Base-by-base conservation (phyloP, 2,797 vertebrate species). In the Sebastolobus alascanus region DNA sequence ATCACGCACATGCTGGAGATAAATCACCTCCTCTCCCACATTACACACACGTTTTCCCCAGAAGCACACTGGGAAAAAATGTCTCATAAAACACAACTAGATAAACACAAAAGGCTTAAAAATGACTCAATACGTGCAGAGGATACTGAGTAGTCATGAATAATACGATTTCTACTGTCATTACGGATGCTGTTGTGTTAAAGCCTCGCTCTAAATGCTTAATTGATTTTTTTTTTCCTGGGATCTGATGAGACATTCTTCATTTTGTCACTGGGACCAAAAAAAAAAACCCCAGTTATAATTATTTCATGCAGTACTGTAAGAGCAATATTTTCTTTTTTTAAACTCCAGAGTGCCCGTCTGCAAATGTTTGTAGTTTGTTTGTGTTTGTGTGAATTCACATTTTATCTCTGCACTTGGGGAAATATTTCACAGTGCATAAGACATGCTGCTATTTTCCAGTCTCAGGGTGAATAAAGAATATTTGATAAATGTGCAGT, bases 1-100 rank as follows among this genome's bases (percentile, higher is more conserved):
- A 89, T 80, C 78, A 83, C 75, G 63, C 79, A 69, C 33, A 70
- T 72, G 75, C 85, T 71, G 87, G 79, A 77, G 77, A 85, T 84
- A 73, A 81, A 82, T 85, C 80, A 63, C 12, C 59, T 61, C 54
- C 60, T 68, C 79, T 61, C 79, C 56, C 72, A 68, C 22, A n/a
- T 38, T 68, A 68, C 63, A 56, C 43, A 59, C 55, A 64, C 55
- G 16, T 46, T 78, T 60, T 73, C 20, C 70, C 67, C 64, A 43
- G 22, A 68, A 69, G 73, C 33, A 68, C 10, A n/a, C 31, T 6
- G 22, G 12, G 33, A 6, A 63, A 63, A 59, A 31, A 80, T 52
- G 25, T 68, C 35, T 69, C 37, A 46, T 46, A 66, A 78, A 74
- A 59, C n/a, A 52, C 55, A 70, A 77, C 6, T 6, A 37, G 37